Evolutionary conservation across 2,797 vertebrate species (phyloP), one percentile per base, ranked within the genome.

Genomic region (Odontamblyopus rebecca): DNA sequence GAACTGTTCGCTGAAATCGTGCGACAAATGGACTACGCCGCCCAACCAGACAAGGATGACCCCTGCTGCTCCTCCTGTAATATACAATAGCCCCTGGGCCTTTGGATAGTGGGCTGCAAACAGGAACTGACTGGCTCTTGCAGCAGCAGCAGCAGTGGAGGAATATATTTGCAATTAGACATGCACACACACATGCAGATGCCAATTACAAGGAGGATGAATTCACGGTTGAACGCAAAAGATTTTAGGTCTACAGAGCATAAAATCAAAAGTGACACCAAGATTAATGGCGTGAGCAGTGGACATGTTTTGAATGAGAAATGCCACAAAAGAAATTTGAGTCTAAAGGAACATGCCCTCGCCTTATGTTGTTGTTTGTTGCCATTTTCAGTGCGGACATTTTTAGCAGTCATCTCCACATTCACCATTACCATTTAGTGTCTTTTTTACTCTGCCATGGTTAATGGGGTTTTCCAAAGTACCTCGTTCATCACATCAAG

Each of bases 1-100:
- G 98, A 99, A 93, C 96, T 99, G 86, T 99, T 99, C 82, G 97
- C 98, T 0, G 98, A 99, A 91, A 99, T 99, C 16, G 98, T 99
- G 83, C 95, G 98, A 91, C 98, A 99, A 92, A 99, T 99, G 98
- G 98, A 99, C 95, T 99, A 97, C 80, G 97, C 97, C 13, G 95
- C 97, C 50, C 98, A 99, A 94, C 98, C 98, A 0, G 98, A 99
- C 94, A 99, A 98, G 92, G 98, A 99, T 53, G 97, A 98, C 86
- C 98, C 97, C 8, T 99, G 98, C 94, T 99, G 98, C 91, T 98
- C 98, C 74, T 97, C 97, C 38, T 99, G 97, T 94, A 98, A 96
- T 96, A 98, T 99, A 95, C 97, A 99, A 95, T 99, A 98, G 95
- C 95, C 88, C 82, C 61, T 5, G 44, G 72, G 86, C 74, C 62